Percentiles rank a stretch among this genome's conserved stretches.
Evolutionary conservation across 2,888 invertebrate genomes (phyloP).

Genomic region (Zeuzera pyrina): DNA sequence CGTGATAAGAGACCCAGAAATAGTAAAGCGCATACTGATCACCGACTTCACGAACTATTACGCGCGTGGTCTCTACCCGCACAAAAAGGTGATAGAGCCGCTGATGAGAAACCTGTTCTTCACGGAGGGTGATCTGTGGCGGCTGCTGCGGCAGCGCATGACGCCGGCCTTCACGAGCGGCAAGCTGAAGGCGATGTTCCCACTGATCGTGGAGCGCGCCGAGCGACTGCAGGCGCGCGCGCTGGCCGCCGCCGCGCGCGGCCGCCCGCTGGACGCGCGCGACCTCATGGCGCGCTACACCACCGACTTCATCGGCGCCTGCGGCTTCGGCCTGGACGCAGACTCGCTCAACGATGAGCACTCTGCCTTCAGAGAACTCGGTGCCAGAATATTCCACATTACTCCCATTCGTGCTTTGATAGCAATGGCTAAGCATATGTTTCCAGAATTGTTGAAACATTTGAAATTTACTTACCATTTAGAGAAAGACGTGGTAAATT

Average conservation of each 20-base stretch:
- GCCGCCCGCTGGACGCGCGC: constrained; percentile 29
- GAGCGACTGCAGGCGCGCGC: constrained; percentile 31
- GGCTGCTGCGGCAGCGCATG: constrained; percentile 42
- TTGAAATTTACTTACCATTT: constrained; percentile 24
- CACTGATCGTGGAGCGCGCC: constrained; percentile 39
- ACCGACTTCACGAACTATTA: constrained; percentile 35
- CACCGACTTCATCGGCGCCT: constrained; percentile 46
- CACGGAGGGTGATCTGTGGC: constrained; percentile 47
- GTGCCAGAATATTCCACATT: constrained; percentile 29
- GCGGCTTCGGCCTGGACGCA: constrained; percentile 42
- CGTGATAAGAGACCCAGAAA: constrained; percentile 35
- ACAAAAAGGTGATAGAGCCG: constrained; percentile 33
- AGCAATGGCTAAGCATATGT: constrained; percentile 29
- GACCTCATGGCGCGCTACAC: constrained; percentile 50
- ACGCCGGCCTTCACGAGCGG: constrained; percentile 48
- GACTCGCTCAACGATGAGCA: constrained; percentile 38
- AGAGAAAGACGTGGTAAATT: constrained; percentile 27
- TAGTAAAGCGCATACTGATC: constrained; percentile 29
- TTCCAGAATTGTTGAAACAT: constrained; percentile 28
- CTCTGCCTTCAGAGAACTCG: constrained; percentile 39
- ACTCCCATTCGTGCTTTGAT: constrained; percentile 19
- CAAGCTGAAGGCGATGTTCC: constrained; percentile 49
- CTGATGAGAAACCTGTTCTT: constrained; percentile 40
- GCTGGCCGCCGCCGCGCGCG: constrained; percentile 21
- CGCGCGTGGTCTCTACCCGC: constrained; percentile 29